Base-by-base conservation (phyloP, 1,140 invertebrate genomes). In the Aporrectodea caliginosa region DNA sequence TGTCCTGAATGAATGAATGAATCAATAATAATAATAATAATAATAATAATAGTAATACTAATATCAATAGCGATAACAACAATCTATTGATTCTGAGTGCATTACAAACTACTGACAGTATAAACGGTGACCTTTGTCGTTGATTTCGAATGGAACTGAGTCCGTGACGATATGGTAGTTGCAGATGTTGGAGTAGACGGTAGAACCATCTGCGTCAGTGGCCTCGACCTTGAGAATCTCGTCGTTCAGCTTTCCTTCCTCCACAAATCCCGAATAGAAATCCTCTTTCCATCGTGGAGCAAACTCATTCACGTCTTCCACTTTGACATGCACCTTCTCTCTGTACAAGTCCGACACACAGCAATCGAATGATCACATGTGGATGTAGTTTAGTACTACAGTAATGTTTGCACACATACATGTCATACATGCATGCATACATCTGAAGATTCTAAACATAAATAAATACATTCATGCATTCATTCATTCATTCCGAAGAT, bases 281-380 rank as follows among this genome's bases (percentile, higher is more conserved):
- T 81, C 77, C 77, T 85, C 84, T 12, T 84, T 85, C 83, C 86
- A 88, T n/a, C 43, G 32, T 31, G 75, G 75, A 30, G 75, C 75
- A 22, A 58, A 76, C 31, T 76, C 95, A 89, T 98, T 98, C 77
- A 97, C 94, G 88, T 98, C 95, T 69, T 94, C 92, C 75, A 98
- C 96, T n/a, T 93, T 94, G 82, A 98, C 95, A 88, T 96, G 94
- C 43, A 98, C 94, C 79, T 94, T 95, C 0, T 94, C 95, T 85
- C 95, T 95, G 90, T 84, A 58, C 22, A 22, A 58, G 43, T 58
- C 22, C 43, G 6, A 22, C 43, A 58, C 43, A 58, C 43, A 12
- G 6, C 22, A 58, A 12, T 58, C 43, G 43, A 58, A 58, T 58
- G 43, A 58, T 22, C 6, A 58, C 22, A 12, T 58, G 43, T 12